These are phyloP conservation scores for Microhierax caerulescens DNA, from an alignment of 2,797 vertebrate genomes.

Conservation along the genomic window DNA sequence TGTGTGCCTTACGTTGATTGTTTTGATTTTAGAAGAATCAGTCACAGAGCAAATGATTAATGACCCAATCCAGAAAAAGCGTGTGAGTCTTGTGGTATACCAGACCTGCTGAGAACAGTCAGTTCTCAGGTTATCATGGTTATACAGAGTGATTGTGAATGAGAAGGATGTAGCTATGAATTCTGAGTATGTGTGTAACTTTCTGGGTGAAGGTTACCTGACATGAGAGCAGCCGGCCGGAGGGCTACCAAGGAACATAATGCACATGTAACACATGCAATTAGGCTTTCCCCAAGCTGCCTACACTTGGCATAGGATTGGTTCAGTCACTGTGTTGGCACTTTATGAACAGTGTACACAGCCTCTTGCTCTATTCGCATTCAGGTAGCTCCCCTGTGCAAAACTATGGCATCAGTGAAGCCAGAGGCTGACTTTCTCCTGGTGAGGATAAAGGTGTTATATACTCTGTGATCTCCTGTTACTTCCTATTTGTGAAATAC, in stretches of 20 bases:
- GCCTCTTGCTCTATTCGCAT: not conserved
- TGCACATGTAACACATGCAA: not conserved
- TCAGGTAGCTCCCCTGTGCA: not conserved
- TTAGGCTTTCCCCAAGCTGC: not conserved
- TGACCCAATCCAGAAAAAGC: not conserved
- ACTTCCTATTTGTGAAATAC: not conserved
- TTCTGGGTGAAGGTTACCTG: not conserved
- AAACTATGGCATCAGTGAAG: not conserved
- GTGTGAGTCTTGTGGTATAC: not conserved
- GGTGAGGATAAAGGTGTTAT: not conserved
- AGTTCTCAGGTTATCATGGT: not conserved
- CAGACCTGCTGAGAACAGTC: not conserved
- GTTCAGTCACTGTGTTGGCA: not conserved
- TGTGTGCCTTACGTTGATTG: not conserved
- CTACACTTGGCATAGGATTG: not conserved
- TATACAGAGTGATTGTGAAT: not conserved
- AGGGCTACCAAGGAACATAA: not conserved
- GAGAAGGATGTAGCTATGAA: not conserved
- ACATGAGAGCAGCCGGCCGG: not conserved
- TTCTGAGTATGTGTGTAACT: not conserved
- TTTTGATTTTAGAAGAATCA: conserved; percentile 5
- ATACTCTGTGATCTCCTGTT: not conserved
- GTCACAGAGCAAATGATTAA: not conserved
- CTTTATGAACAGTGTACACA: not conserved
- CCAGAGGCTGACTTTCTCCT: not conserved